Evolutionary conservation across 2,797 vertebrate genomes (phyloP), one percentile per base, ranked within the genome.

Genomic region (Acestrorhynchus altus): DNA sequence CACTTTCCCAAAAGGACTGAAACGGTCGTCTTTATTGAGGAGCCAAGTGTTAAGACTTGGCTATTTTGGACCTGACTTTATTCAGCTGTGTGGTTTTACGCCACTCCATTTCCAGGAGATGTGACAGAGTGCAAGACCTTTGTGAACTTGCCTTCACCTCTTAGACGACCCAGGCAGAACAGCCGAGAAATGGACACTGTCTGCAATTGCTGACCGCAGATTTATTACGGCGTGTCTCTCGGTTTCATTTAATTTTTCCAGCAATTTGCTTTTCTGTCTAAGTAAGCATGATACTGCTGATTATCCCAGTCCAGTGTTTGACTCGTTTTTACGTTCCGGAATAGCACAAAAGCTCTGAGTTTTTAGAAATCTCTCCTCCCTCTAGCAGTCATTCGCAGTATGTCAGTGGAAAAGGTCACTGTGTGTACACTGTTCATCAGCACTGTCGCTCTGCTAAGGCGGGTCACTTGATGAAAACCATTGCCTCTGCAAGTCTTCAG

Each of bases 341-440:
- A 60, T n/a, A 69, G 39, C 8, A 26, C 46, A 47, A 35, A 57
- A 47, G 51, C 52, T 76, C 35, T 24, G 39, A 8, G 10, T 49
- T 1, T 1, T 56, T 54, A 35, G 26, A 51, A 8, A 15, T 60
- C 68, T 24, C 39, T 44, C 35, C 31, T 39, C 83, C 88, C 90
- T 86, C 84, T 72, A 22, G 18, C 22, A 84, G 81, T 90, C 82
- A 89, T 88, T 92, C 87, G 82, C 87, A 71, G 80, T 82, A 81
- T 82, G 87, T 90, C 89, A 91, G 90, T 83, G 87, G 86, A 90
- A 81, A 93, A 93, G 90, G 89, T 92, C 91, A 92, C 83, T 73
- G 88, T 88, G 85, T 90, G 90, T 92, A 89, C 90, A 86, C 84
- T 88, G 90, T 91, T 90, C 89, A 92, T 92, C 92, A 92, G 90